Base-by-base conservation (phyloP, 1,140 invertebrate genomes). In the Brachionus sp. region DNA sequence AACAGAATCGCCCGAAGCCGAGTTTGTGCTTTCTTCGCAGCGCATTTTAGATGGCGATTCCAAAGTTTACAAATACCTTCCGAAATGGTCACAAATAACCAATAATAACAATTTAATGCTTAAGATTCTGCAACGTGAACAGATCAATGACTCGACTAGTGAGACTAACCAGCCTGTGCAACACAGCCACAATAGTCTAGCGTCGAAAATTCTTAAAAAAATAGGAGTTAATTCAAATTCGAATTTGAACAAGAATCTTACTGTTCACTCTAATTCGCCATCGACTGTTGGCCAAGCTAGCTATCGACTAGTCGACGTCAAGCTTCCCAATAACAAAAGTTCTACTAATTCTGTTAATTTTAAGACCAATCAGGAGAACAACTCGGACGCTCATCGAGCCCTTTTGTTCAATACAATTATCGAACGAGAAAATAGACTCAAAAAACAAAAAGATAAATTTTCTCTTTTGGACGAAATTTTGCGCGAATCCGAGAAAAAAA, bases 361-460 rank as follows among this genome's bases (percentile, higher is more conserved):
- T 9, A 78, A 46, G 46, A 1, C 39, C 46, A 19, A 6, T 37
- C 5, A 25, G 29, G 46, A 78, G 16, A 23, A 25, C 44, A 37
- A 62, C 35, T n/a, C 77, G n/a, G 23, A 80, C 16, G 19, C 62
- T 35, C 77, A 80, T 42, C 19, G 39, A 13, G 16, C 50, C 1
- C 19, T 66, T 5, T 80, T 80, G 37, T 80, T 42, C 37, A 66
- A 80, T n/a, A 42, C 77, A 42, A 80, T 80, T 5, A 39, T 80
- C 9, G 77, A 80, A 37, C 3, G 39, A 62, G 77, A 80, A 25
- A 80, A 35, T 19, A 23, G 77, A 13, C 50, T 80, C 7, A 80
- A 80, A 80, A 39, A 80, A 29, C 77, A 80, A 80, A 80, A 62
- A n/a, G 77, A 80, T 5, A 57, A 80, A 80, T 80, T 80, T 66